Conservation (phyloP, 2,797 vertebrate genomes). For the Microctenopoma steveboyesi region DNA sequence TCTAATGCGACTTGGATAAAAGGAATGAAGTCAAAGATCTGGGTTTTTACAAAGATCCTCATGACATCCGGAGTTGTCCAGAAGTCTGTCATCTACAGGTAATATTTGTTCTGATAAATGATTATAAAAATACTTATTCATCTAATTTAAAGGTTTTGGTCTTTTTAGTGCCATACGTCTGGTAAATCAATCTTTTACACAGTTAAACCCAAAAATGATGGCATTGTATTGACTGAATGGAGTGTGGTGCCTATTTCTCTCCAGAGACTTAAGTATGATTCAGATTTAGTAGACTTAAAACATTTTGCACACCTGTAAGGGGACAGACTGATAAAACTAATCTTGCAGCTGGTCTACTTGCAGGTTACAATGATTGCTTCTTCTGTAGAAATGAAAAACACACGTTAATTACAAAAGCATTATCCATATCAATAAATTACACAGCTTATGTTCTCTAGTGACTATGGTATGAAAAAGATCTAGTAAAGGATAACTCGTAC, state of each 20-base stretch:
- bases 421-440: conserved; percentile 71
- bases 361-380: conserved; percentile 44
- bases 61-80: background rate
- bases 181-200: background rate
- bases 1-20: background rate
- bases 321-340: background rate
- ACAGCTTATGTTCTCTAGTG: conserved; percentile 53
- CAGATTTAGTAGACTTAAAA: conserved; percentile 7
- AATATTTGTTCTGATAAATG: background rate
- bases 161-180: background rate
- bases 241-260: background rate
- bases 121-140: background rate
- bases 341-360: conserved; percentile 32
- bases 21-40: conserved; percentile 15
- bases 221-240: background rate
- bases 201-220: background rate
- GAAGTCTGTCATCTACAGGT: conserved; percentile 12
- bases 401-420: conserved; percentile 59
- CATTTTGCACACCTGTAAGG: conserved; percentile 9
- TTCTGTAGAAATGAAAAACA: conserved; percentile 53
- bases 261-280: background rate
- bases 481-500: conserved; percentile 59
- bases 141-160: background rate
- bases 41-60: conserved; percentile 3
- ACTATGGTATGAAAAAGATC: conserved; percentile 62